Percentiles rank a stretch among this genome's conserved stretches.
These are phyloP conservation scores for Eurytoma adleriae DNA, from an alignment of 2,888 invertebrate species.

Conservation along the genomic window DNA sequence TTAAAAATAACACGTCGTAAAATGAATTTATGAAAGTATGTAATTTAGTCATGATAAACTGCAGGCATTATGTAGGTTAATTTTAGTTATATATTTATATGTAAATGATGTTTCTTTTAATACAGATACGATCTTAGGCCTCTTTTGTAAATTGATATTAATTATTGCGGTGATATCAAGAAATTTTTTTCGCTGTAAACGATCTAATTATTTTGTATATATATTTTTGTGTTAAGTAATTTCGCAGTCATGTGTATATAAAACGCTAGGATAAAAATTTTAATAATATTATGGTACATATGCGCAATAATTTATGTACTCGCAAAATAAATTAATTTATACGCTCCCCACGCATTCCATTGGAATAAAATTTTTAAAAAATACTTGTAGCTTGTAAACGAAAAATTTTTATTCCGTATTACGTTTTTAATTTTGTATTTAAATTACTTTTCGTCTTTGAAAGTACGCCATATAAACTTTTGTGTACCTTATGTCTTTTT, in stretches of 20 bases:
- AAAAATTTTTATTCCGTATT: too few relatives aligned
- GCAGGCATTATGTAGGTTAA: constrained; percentile 54
- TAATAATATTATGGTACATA: constrained; percentile 37
- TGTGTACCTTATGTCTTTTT: constrained; percentile 12
- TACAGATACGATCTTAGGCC: constrained; percentile 23
- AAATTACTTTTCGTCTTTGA: background rate
- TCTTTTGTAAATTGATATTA: constrained; percentile 51
- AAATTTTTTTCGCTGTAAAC: constrained; percentile 42
- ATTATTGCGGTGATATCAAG: constrained; percentile 26
- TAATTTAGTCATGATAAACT: constrained; percentile 46
- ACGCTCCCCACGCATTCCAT: constrained; percentile 21
- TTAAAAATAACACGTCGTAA: background rate
- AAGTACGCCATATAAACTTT: constrained; percentile 8
- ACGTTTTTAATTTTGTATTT: constrained; percentile 4
- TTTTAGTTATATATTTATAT: constrained; percentile 46
- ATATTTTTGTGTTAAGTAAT: constrained; percentile 45
- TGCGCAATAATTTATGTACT: constrained; percentile 44
- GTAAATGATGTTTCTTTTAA: constrained; percentile 36
- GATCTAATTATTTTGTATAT: constrained; percentile 47
- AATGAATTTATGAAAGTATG: constrained; percentile 16
- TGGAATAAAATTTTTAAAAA: constrained; percentile 14
- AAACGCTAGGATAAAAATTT: constrained; percentile 47
- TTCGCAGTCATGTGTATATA: constrained; percentile 55
- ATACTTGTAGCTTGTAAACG: too few relatives aligned
- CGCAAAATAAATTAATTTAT: constrained; percentile 46